Base-by-base conservation (phyloP, 2,113 vertebrate species). In the Neolamprologus ventralis region DNA sequence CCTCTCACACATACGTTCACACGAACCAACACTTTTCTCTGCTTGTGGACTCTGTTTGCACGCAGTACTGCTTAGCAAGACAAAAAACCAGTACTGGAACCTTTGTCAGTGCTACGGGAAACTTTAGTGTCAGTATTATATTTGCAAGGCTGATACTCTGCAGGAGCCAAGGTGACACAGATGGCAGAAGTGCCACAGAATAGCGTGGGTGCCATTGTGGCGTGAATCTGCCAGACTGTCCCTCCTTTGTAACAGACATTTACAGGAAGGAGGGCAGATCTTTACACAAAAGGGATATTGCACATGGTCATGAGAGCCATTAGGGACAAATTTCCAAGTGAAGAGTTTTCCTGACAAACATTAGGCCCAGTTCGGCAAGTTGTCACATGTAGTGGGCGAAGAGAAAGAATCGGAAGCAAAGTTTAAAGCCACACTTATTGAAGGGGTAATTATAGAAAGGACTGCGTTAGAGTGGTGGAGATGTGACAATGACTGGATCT, bases 121-220 rank as follows among this genome's bases (percentile, higher is more conserved):
- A 84, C 51, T 65, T 88, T 78, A 81, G 89, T 88, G 82, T 88
- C 60, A 28, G 23, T 42, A 49, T 87, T 84, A 47, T 79, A 87
- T 92, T 91, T 83, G 55, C 73, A 85, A 51, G 51, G 65, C 49
- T 83, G 85, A 86, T 90, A 85, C 23, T 88, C 84, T 47, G 87
- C 33, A 28, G 45, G 35, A 89, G 90, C 47, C 85, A 88, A 89
- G 86, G 91, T 90, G 91, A 86, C 85, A 91, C 75, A 86, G 88
- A 89, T 91, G 90, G 91, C 85, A 87, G 80, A 54, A 40, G 86
- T 83, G 86, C 55, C 88, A 89, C 89, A 83, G 87, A 84, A 79
- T 85, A 85, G 83, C 54, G 55, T 63, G 79, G 81, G 37, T 53
- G 53, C 54, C 84, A 81, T 78, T 90, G 81, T 84, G 81, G 83